Percentiles rank a stretch among this genome's conserved stretches.
phyloP scores from a whole-genome alignment of 2,113 vertebrate species.

The Benthochromis sp. region DNA sequence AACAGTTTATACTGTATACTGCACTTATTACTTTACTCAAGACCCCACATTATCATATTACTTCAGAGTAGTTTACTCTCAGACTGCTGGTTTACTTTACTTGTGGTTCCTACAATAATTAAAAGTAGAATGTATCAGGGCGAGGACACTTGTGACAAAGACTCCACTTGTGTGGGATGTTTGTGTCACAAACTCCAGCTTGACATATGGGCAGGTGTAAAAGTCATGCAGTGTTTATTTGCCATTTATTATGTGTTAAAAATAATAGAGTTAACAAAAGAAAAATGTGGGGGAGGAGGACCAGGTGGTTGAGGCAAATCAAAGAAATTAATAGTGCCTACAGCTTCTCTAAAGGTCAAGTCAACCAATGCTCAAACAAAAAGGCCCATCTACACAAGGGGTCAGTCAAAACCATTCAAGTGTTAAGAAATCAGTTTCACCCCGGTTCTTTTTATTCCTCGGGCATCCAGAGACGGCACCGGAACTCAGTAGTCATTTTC shows the following conservation, averaged over 20 bases:
- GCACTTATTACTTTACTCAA: neutral
- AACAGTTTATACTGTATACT: neutral
- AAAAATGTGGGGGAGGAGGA: neutral
- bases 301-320: neutral
- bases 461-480: too few species aligned
- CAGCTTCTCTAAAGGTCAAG: neutral
- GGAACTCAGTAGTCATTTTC: too few species aligned
- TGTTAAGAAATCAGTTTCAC: too few species aligned
- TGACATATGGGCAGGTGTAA: neutral
- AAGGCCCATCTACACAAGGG: neutral
- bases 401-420: neutral
- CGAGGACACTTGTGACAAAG: neutral
- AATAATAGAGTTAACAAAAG: neutral
- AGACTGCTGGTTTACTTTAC: neutral
- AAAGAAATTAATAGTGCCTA: neutral
- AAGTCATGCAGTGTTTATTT: fast-evolving
- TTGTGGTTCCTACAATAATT: neutral
- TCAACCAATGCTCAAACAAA: neutral
- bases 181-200: neutral
- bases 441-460: too few species aligned
- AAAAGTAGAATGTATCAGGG: neutral
- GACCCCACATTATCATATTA: neutral
- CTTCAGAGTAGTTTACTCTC: neutral
- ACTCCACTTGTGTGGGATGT: neutral
- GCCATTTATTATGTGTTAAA: neutral